phyloP scores from a whole-genome alignment of 2,888 invertebrate species.

The Temnothorax ravouxi region DNA sequence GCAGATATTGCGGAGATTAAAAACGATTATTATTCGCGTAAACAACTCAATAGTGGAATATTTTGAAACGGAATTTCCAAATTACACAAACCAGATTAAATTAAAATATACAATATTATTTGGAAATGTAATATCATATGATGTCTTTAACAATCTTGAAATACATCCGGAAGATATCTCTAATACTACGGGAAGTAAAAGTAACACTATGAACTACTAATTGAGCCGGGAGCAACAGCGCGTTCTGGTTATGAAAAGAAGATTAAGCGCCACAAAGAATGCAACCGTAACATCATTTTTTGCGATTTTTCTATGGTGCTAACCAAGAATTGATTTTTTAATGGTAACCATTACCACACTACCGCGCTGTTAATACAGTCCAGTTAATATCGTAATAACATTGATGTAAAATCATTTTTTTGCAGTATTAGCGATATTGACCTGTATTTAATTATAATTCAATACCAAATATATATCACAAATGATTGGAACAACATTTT shows the following conservation, averaged over 20 bases:
- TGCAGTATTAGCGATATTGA: neutral
- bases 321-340: conserved; percentile 14
- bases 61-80: neutral
- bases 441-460: neutral
- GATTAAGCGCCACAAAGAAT: neutral
- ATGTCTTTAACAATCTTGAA: neutral
- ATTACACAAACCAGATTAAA: neutral
- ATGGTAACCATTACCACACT: neutral
- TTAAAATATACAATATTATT: conserved; percentile 1
- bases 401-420: neutral
- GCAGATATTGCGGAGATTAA: neutral
- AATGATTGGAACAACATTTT: neutral
- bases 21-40: neutral
- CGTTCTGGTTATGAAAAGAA: conserved; percentile 7
- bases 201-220: neutral
- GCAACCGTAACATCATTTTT: conserved; percentile 8
- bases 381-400: neutral
- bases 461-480: neutral
- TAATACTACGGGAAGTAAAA: neutral
- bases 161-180: neutral
- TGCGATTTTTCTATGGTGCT: neutral
- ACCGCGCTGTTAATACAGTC: neutral
- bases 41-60: neutral
- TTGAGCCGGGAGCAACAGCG: neutral
- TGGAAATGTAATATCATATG: neutral